These are phyloP conservation scores for Stenolophus ochropezus DNA, from an alignment of 2,888 invertebrate genomes.

Conservation along the genomic window DNA sequence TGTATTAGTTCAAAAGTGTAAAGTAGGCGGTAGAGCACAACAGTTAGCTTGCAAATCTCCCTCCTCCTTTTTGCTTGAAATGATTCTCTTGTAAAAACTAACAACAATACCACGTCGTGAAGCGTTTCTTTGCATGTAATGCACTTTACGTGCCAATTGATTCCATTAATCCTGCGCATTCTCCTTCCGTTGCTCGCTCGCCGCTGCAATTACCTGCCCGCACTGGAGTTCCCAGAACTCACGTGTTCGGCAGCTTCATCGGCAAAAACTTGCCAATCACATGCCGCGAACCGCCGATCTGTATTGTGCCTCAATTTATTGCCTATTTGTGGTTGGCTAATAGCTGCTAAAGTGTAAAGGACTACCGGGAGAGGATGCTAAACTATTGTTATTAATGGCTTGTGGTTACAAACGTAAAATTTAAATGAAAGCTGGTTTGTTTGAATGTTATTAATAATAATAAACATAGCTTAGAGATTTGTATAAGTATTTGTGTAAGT, in stretches of 20 bases:
- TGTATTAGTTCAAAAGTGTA: too few relatives aligned
- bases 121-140: constrained; percentile 27
- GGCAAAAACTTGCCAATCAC: constrained; percentile 39
- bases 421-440: too few relatives aligned
- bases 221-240: constrained; percentile 38
- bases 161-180: constrained; percentile 39
- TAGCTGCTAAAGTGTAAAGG: not conserved
- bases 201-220: constrained; percentile 1
- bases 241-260: constrained; percentile 1
- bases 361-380: not conserved
- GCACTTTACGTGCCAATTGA: constrained; percentile 45
- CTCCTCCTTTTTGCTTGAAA: not conserved
- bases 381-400: not conserved
- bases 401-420: too few relatives aligned
- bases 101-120: not conserved
- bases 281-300: not conserved
- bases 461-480: too few relatives aligned
- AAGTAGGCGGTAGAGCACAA: not conserved
- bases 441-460: too few relatives aligned
- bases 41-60: not conserved
- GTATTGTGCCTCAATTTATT: not conserved
- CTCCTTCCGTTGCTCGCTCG: not conserved
- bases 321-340: not conserved
- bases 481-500: too few relatives aligned
- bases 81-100: not conserved